These are phyloP conservation scores for Phrynocephalus guinanensis DNA, from an alignment of 2,797 vertebrate species.

Conservation along the genomic window DNA sequence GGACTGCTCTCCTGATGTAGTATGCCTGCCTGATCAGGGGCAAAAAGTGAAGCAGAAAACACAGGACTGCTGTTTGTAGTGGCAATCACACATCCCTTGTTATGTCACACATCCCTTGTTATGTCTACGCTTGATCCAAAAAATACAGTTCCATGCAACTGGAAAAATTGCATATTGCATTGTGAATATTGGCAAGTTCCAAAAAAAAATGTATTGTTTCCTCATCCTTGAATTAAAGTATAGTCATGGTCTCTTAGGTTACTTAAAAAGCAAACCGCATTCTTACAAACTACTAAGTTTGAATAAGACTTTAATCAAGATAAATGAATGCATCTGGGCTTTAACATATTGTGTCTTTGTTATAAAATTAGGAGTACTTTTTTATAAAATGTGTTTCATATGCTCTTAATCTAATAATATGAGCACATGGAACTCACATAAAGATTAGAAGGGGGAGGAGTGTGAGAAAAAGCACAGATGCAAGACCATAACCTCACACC, in stretches of 20 bases:
- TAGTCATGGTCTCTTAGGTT: not conserved
- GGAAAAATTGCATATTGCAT: not conserved
- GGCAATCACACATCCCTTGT: not conserved
- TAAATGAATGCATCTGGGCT: not conserved
- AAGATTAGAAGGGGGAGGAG: constrained; percentile 45
- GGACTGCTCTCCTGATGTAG: too few species aligned
- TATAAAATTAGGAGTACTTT: constrained; percentile 19
- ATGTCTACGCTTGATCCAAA: not conserved
- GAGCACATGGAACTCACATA: constrained; percentile 58
- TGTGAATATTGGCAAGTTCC: not conserved
- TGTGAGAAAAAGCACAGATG: constrained; percentile 69
- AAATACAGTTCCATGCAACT: not conserved
- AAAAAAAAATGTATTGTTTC: constrained; percentile 1
- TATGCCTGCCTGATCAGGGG: not conserved
- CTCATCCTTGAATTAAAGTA: not conserved
- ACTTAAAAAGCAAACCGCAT: not conserved
- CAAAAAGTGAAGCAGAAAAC: not conserved
- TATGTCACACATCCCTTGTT: not conserved
- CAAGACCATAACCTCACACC: constrained; percentile 69
- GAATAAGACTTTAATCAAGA: constrained; percentile 26
- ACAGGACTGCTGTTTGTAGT: not conserved
- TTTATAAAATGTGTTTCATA: constrained; percentile 43
- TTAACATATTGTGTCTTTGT: constrained; percentile 22
- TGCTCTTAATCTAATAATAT: constrained; percentile 57
- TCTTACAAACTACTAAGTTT: not conserved